Evolutionary conservation across 2,113 vertebrate genomes (phyloP).

Genomic region (Callithrix jacchus): DNA sequence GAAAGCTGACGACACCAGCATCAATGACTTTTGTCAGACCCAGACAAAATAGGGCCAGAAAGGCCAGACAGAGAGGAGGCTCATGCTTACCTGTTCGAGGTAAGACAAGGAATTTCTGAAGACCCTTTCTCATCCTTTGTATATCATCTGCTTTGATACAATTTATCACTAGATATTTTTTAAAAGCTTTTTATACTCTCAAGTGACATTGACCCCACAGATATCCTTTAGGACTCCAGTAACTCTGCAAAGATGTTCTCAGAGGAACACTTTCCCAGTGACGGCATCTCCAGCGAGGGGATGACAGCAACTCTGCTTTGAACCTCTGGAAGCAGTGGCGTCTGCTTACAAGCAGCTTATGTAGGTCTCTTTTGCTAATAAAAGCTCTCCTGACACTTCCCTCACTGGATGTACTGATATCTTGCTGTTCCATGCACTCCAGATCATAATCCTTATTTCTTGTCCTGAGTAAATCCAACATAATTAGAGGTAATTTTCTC

Average conservation of each 20-base stretch:
- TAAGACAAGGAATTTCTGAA: neutral
- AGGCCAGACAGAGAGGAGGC: too few species aligned
- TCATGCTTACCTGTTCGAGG: neutral
- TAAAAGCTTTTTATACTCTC: too few species aligned
- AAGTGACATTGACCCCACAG: neutral
- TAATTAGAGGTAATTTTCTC: neutral
- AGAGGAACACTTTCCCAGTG: neutral
- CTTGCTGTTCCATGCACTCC: neutral
- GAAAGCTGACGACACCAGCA: neutral
- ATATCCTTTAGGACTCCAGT: neutral
- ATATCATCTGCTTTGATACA: neutral
- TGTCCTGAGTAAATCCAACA: neutral
- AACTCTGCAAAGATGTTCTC: neutral
- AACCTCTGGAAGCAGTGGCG: neutral
- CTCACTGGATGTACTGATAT: neutral
- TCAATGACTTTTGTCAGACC: neutral
- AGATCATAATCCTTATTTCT: neutral
- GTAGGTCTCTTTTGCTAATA: neutral
- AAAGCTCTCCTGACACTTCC: neutral
- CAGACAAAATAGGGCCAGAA: neutral
- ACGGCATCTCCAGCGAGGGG: neutral
- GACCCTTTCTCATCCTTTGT: neutral
- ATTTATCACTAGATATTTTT: neutral
- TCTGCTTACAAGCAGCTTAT: neutral
- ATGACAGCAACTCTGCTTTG: neutral